Percentiles rank a stretch among this genome's conserved stretches.
Conservation (phyloP, 2,113 vertebrate species). For the Neoarius graeffei region DNA sequence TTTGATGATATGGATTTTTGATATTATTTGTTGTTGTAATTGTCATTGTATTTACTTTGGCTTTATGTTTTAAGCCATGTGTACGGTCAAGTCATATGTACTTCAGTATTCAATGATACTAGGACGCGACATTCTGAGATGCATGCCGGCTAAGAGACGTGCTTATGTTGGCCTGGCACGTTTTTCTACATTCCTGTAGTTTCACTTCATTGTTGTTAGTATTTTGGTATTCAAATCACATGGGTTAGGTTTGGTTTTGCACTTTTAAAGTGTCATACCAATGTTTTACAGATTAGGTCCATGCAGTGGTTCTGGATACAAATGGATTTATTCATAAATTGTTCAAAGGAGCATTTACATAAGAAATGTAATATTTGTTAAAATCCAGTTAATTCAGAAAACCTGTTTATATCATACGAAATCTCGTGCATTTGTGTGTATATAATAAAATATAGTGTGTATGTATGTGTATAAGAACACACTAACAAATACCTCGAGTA, state of each 20-base stretch:
- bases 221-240: conserved; percentile 19
- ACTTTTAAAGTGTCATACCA: neutral
- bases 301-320: neutral
- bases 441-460: too few relatives aligned
- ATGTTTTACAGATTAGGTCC: neutral
- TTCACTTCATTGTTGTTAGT: neutral
- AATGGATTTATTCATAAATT: neutral
- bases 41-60: too few relatives aligned
- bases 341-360: neutral
- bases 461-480: neutral
- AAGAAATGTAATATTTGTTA: neutral
- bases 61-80: neutral
- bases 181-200: conserved; percentile 16
- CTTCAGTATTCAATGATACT: neutral
- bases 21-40: neutral
- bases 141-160: too few relatives aligned
- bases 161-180: neutral
- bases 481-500: neutral
- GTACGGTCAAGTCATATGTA: neutral
- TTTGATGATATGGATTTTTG: neutral
- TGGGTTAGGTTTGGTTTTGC: conserved; percentile 11
- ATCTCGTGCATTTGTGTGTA: neutral
- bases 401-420: neutral
- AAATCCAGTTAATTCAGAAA: neutral
- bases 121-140: neutral